A percentile compares a stretch with the other conserved stretches of the same genome.
Conservation (phyloP, 2,113 vertebrate genomes). For the Pseudorasbora parva region DNA sequence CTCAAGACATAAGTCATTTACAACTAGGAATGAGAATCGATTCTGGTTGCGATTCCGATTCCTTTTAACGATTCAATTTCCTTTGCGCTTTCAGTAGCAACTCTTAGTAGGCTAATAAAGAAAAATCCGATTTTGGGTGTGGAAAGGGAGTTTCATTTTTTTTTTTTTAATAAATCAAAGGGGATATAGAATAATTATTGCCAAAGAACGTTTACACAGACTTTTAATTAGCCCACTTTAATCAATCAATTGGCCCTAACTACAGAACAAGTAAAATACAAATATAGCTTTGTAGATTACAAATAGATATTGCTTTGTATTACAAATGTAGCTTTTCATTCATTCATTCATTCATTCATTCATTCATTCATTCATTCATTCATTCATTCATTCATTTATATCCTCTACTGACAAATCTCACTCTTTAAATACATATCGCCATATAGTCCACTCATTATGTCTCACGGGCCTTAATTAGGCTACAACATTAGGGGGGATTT, state of each 20-base stretch:
- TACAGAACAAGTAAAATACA: background rate
- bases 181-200: background rate
- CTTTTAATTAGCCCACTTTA: background rate
- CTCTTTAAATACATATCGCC: background rate
- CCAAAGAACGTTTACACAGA: background rate
- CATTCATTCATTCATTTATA: background rate
- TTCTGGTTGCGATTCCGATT: constrained; percentile 1
- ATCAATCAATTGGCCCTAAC: background rate
- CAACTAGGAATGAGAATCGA: background rate
- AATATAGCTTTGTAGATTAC: no score
- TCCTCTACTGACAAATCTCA: background rate
- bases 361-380: background rate
- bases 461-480: background rate
- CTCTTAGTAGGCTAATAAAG: no score
- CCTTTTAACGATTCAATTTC: background rate
- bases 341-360: no score
- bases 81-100: background rate
- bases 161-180: background rate
- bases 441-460: background rate
- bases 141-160: background rate
- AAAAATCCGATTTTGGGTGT: background rate
- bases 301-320: no score
- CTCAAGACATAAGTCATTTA: background rate
- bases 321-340: no score
- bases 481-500: background rate